A percentile compares a stretch with the other conserved stretches of the same genome.
Conservation (phyloP, 2,888 invertebrate genomes). For the Drosophila macrospina region DNA sequence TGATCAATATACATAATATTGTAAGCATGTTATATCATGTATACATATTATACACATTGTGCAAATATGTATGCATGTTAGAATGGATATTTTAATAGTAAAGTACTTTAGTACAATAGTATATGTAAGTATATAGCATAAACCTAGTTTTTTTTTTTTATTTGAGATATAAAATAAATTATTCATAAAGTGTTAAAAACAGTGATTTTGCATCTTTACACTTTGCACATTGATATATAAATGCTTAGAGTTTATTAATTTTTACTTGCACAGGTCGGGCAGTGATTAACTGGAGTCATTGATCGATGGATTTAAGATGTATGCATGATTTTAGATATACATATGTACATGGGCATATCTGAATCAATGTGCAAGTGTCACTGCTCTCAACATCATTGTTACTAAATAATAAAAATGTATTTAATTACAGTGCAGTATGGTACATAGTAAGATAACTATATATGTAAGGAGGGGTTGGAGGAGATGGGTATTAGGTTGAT, state of each 20-base stretch:
- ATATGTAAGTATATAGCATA: conserved; percentile 11
- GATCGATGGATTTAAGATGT: too few species aligned
- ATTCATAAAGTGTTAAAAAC: conserved; percentile 2
- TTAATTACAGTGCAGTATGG: conserved; percentile 5
- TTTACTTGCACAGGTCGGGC: not conserved
- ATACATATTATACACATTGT: conserved; percentile 8
- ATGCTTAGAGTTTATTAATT: not conserved
- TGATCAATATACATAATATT: conserved; percentile 22
- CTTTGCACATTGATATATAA: not conserved
- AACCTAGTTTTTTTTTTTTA: not conserved
- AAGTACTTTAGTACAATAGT: not conserved
- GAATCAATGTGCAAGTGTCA: not conserved
- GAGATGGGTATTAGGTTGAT: not conserved
- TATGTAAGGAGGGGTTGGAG: not conserved
- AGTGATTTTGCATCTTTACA: not conserved
- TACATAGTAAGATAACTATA: conserved; percentile 1
- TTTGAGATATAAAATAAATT: not conserved
- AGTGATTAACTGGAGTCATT: not conserved
- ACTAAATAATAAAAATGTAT: conserved; percentile 3
- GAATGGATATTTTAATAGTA: conserved; percentile 1
- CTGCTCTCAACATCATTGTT: conserved; percentile 12
- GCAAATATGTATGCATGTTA: conserved; percentile 16
- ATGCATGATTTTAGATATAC: not conserved
- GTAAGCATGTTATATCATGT: conserved; percentile 18
- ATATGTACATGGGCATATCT: not conserved